A percentile compares a stretch with the other conserved stretches of the same genome.
These are phyloP conservation scores for Halcyon leucocephala DNA, from an alignment of 2,797 vertebrate species.

Conservation along the genomic window DNA sequence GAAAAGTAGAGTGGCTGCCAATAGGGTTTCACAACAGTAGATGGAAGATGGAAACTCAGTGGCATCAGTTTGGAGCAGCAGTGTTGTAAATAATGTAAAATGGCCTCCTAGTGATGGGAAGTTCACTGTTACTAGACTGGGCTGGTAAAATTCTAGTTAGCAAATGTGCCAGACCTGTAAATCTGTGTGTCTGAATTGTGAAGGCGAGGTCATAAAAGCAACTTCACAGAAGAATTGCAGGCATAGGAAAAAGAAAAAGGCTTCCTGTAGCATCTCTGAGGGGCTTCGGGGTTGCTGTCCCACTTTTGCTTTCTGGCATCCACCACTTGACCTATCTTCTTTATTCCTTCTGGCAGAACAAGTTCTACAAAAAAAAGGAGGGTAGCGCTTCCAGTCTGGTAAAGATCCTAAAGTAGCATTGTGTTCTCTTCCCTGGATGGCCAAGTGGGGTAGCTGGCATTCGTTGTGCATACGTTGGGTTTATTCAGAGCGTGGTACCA, in stretches of 20 bases:
- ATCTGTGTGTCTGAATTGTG: background rate
- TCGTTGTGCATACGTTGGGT: background rate
- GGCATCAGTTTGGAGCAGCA: background rate
- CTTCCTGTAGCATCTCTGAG: background rate
- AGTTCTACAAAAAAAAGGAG: background rate
- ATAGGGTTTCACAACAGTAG: conserved; percentile 7
- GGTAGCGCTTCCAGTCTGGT: background rate
- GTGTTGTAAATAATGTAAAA: background rate
- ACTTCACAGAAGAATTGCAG: background rate
- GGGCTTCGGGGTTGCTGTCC: background rate
- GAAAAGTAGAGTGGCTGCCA: background rate
- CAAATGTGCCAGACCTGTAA: background rate
- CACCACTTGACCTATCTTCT: background rate
- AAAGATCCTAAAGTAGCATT: background rate
- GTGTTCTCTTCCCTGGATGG: background rate
- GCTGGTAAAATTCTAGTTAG: background rate
- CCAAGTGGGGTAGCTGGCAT: background rate
- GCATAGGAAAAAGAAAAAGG: background rate
- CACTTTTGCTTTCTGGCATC: background rate
- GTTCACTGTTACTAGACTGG: background rate
- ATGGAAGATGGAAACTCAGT: background rate
- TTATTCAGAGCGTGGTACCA: background rate
- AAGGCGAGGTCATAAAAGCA: background rate
- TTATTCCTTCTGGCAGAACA: background rate
- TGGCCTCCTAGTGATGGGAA: background rate